These are phyloP conservation scores for Champsocephalus gunnari DNA, from an alignment of 2,797 vertebrate species.

Conservation along the genomic window DNA sequence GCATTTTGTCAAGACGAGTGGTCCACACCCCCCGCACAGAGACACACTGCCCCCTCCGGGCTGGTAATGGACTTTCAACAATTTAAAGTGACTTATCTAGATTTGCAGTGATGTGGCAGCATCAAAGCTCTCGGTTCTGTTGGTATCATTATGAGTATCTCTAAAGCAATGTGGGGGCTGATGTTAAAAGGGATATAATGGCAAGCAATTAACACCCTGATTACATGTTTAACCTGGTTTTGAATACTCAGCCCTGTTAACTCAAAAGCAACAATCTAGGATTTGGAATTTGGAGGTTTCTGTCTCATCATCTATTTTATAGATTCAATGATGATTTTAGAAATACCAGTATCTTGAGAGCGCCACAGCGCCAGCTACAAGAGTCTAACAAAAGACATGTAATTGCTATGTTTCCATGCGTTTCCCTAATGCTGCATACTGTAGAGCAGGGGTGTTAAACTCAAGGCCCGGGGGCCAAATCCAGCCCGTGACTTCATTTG, in stretches of 20 bases:
- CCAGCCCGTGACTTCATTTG: no score
- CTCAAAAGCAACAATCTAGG: background rate
- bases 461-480: no score
- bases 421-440: no score
- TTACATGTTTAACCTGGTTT: conserved; percentile 1
- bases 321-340: background rate
- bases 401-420: no score
- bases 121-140: background rate
- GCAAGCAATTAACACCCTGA: background rate
- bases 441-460: no score
- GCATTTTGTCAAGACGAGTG: conserved; percentile 81
- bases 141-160: conserved; percentile 3
- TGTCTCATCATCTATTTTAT: background rate
- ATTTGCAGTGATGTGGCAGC: conserved; percentile 23
- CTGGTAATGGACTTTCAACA: conserved; percentile 53
- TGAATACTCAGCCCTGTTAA: background rate
- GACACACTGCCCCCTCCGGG: conserved; percentile 87
- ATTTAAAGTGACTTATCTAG: conserved; percentile 34
- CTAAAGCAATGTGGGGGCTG: background rate
- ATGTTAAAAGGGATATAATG: background rate
- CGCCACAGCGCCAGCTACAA: no score
- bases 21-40: conserved; percentile 70
- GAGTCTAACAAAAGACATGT: no score
- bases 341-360: no score
- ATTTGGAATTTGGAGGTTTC: background rate